Percentiles rank a stretch among this genome's conserved stretches.
These are phyloP conservation scores for Candidula unifasciata DNA, from an alignment of 2,888 invertebrate species.

Conservation along the genomic window DNA sequence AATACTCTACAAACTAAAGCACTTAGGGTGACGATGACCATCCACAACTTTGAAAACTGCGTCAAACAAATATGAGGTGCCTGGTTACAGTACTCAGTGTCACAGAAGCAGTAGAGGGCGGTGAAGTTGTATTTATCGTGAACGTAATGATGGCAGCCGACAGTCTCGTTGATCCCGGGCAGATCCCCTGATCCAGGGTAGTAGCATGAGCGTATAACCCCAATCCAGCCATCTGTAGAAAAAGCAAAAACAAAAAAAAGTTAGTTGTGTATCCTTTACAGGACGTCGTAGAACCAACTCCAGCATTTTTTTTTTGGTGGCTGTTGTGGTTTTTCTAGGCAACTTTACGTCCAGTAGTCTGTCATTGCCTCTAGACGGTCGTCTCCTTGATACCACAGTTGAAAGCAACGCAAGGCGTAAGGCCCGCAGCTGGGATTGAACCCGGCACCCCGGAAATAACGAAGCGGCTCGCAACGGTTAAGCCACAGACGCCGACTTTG, in stretches of 20 bases:
- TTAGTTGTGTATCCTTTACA: too few species aligned
- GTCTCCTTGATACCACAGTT: too few species aligned
- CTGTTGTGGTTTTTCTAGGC: too few species aligned
- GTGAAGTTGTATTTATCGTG: constrained; percentile 57
- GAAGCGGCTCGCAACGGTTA: too few species aligned
- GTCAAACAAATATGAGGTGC: neutral
- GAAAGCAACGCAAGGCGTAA: too few species aligned
- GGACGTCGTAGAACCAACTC: too few species aligned
- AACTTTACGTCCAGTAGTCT: too few species aligned
- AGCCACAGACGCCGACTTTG: too few species aligned
- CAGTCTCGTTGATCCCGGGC: constrained; percentile 61
- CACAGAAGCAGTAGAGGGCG: constrained; percentile 67
- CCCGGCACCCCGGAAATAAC: too few species aligned
- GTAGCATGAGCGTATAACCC: constrained; percentile 63
- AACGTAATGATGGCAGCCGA: constrained; percentile 63
- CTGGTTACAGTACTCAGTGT: constrained; percentile 64
- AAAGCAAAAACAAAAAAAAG: neutral
- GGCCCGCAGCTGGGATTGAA: too few species aligned
- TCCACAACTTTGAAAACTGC: neutral
- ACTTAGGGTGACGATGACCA: constrained; percentile 5
- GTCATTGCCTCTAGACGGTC: too few species aligned
- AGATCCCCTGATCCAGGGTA: constrained; percentile 58
- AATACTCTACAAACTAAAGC: constrained; percentile 16
- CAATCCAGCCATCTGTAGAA: constrained; percentile 58
- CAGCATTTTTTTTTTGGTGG: too few species aligned